These are phyloP conservation scores for Montipora efflorescens DNA, from an alignment of 64 coral and sea anemone genomes.

Conservation along the genomic window DNA sequence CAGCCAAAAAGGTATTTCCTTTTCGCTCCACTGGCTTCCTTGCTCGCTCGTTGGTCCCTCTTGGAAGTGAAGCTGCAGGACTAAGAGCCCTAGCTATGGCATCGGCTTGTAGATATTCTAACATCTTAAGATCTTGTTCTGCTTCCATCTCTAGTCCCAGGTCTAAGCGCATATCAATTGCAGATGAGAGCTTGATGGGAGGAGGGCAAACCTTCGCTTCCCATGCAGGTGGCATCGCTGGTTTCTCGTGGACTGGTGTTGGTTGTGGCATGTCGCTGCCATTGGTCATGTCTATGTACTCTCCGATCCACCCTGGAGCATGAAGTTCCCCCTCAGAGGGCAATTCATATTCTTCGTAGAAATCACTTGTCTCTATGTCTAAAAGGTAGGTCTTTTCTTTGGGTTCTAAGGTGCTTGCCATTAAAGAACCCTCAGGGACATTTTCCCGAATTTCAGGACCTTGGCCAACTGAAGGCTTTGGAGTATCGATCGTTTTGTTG, in stretches of 20 bases:
- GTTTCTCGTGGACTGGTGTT: constrained; percentile 46
- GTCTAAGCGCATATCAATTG: constrained; percentile 69
- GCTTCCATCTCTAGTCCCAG: constrained; percentile 81
- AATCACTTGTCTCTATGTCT: background rate
- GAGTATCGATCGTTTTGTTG: background rate
- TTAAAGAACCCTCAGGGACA: background rate
- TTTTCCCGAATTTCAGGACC: constrained; percentile 6
- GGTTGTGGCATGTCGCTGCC: constrained; percentile 13
- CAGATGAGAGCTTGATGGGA: constrained; percentile 65
- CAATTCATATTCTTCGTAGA: constrained; percentile 29
- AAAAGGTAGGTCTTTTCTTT: background rate
- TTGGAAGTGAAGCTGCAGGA: background rate
- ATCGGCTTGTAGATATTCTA: constrained; percentile 60
- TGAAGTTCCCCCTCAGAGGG: constrained; percentile 35
- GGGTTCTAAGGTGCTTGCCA: background rate
- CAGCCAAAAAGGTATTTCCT: background rate
- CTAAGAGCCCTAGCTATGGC: constrained; percentile 62
- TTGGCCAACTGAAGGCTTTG: background rate
- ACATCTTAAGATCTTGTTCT: constrained; percentile 74
- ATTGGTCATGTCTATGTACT: constrained; percentile 14
- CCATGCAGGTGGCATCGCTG: background rate
- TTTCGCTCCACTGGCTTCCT: background rate
- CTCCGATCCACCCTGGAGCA: constrained; percentile 19
- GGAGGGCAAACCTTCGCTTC: constrained; percentile 28
- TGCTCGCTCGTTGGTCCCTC: background rate